These are phyloP conservation scores for Hippocampus comes DNA, from an alignment of 2,113 vertebrate genomes.

Conservation along the genomic window DNA sequence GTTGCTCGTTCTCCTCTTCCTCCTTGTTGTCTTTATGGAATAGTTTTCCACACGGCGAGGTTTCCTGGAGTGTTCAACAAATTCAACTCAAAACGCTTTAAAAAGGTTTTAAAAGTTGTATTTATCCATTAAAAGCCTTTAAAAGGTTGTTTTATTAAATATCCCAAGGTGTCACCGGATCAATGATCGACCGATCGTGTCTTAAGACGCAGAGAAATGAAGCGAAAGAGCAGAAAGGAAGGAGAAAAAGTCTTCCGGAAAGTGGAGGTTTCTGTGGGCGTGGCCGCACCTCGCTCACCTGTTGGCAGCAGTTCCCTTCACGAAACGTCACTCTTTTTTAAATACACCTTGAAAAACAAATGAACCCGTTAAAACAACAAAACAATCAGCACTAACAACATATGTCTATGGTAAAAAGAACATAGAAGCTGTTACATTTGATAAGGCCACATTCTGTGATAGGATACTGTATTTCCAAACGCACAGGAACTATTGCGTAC, in stretches of 20 bases:
- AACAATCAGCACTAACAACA: too few species aligned
- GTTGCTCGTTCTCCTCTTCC: not conserved
- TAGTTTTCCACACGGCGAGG: not conserved
- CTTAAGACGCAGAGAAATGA: not conserved
- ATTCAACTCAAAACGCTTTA: not conserved
- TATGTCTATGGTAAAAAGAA: too few species aligned
- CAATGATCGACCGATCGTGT: conserved; percentile 1
- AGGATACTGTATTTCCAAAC: not conserved
- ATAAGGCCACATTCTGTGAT: not conserved
- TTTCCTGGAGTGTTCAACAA: not conserved
- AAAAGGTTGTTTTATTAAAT: not conserved
- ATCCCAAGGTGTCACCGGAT: not conserved
- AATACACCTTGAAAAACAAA: not conserved
- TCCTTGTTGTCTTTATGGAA: not conserved
- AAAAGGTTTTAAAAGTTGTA: not conserved
- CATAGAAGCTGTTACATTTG: not conserved
- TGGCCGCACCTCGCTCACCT: conserved; percentile 30
- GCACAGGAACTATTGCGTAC: not conserved
- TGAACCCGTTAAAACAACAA: not conserved
- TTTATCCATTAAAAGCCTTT: not conserved
- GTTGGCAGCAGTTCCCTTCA: conserved; percentile 38
- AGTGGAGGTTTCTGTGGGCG: conserved; percentile 50
- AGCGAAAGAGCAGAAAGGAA: not conserved
- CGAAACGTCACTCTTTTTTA: not conserved
- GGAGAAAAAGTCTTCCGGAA: conserved; percentile 33